Conservation (phyloP, 2,797 vertebrate species). For the Lepilemur septentrionalis region DNA sequence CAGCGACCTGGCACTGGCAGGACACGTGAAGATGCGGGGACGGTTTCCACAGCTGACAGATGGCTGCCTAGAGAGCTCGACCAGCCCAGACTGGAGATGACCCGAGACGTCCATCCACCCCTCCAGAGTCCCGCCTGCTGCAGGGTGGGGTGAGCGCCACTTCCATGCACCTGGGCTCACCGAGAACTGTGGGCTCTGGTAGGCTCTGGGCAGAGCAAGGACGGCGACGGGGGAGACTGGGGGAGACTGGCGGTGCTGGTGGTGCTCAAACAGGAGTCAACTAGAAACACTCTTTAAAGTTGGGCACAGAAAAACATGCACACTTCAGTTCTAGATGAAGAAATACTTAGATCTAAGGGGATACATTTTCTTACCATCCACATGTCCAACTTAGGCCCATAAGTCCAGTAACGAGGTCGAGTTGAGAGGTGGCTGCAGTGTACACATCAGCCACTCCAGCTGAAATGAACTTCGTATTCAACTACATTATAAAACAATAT, state of each 20-base stretch:
- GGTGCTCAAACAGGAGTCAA: neutral
- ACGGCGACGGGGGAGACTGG: fast-evolving
- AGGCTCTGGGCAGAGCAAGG: neutral
- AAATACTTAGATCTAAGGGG: neutral
- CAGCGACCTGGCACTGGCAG: neutral
- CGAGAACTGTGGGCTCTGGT: neutral
- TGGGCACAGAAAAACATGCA: neutral
- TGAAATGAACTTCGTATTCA: neutral
- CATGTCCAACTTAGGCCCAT: neutral
- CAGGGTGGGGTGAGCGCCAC: fast-evolving
- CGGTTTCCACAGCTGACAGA: neutral
- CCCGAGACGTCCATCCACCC: neutral
- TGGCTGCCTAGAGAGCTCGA: neutral
- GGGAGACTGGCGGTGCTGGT: neutral
- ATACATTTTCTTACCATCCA: neutral
- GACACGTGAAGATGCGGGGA: fast-evolving
- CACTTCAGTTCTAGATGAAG: neutral
- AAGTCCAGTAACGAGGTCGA: too few species aligned
- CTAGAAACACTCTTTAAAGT: neutral
- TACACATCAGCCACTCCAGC: neutral
- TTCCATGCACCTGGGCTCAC: neutral
- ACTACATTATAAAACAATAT: neutral
- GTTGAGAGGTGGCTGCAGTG: neutral
- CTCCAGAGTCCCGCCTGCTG: neutral
- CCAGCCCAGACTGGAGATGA: neutral